Evolutionary conservation across 2,797 vertebrate genomes (phyloP).

Genomic region (Buceros bicornis): DNA sequence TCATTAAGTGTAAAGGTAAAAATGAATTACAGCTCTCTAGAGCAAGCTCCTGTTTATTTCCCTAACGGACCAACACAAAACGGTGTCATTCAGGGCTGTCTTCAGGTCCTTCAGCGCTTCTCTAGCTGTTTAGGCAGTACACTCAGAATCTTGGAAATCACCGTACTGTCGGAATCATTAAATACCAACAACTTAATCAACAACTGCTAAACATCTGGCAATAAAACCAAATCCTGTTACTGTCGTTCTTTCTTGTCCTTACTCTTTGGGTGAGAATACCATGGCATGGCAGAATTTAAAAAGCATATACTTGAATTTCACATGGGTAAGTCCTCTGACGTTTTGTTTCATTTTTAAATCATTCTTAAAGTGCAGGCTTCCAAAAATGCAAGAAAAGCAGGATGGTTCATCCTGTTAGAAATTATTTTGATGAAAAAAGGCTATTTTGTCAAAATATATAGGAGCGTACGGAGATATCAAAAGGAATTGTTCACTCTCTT

Average conservation of each 20-base stretch:
- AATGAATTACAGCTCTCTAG: not conserved
- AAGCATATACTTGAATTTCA: not conserved
- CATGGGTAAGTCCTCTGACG: not conserved
- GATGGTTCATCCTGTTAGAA: not conserved
- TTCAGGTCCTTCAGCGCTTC: not conserved
- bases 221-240: not conserved
- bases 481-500: slow-evolving; percentile 26
- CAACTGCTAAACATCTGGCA: not conserved
- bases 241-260: not conserved
- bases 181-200: not conserved
- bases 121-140: not conserved
- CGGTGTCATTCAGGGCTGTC: not conserved
- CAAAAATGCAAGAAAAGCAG: not conserved
- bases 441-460: slow-evolving; percentile 49
- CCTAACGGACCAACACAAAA: not conserved
- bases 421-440: slow-evolving; percentile 51
- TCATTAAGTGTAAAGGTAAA: not conserved
- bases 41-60: not conserved
- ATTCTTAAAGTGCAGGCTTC: not conserved
- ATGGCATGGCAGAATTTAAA: not conserved
- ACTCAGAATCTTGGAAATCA: not conserved
- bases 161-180: not conserved
- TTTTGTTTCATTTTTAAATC: slow-evolving; percentile 31
- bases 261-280: not conserved
- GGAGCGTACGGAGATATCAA: slow-evolving; percentile 28